Evolutionary conservation across 2,113 vertebrate species (phyloP).

Genomic region (Pterocles orientalis): DNA sequence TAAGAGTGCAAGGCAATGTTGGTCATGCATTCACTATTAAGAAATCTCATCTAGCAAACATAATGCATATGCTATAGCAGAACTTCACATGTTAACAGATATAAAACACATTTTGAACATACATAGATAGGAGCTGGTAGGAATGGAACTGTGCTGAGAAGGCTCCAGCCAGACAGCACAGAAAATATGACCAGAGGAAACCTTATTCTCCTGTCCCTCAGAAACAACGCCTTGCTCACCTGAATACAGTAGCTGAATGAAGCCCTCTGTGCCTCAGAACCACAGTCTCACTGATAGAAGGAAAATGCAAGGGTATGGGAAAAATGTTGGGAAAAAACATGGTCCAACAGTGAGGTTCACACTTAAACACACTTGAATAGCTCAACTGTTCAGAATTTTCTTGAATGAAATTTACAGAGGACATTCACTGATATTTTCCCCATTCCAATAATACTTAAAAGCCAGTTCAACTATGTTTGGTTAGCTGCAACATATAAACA

Average conservation of each 20-base stretch:
- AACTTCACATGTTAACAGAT: neutral
- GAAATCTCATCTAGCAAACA: neutral
- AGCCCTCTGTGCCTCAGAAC: neutral
- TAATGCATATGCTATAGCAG: neutral
- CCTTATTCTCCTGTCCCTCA: neutral
- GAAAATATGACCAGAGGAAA: neutral
- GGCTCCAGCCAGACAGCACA: neutral
- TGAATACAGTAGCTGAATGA: neutral
- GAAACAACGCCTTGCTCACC: neutral
- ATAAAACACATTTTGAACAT: neutral
- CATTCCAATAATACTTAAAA: neutral
- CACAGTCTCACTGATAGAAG: neutral
- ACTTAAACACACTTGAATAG: neutral
- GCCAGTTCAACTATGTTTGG: neutral
- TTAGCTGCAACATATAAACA: neutral
- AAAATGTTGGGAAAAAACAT: neutral
- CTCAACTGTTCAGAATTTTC: neutral
- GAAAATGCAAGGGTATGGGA: neutral
- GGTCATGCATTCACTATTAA: neutral
- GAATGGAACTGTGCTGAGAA: neutral
- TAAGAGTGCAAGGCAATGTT: neutral
- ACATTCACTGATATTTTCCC: neutral
- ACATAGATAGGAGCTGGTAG: neutral
- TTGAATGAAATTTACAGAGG: neutral
- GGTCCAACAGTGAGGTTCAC: neutral